phyloP scores from a whole-genome alignment of 1,140 invertebrate species.

The Hycleus phaleratus region DNA sequence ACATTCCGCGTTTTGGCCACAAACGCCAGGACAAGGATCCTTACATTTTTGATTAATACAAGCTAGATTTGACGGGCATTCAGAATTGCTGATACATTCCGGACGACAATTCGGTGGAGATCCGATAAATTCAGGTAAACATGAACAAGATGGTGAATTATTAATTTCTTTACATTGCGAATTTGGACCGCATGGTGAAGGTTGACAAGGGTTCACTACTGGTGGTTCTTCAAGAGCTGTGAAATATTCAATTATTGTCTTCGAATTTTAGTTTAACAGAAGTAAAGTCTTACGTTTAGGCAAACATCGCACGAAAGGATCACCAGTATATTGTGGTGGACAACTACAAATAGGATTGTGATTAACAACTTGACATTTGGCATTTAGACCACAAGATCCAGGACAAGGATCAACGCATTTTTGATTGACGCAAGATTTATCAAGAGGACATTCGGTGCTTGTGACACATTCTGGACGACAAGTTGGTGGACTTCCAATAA shows the following conservation, averaged over 20 bases:
- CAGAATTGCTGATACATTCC: conserved; percentile 68
- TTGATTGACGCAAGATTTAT: conserved; percentile 57
- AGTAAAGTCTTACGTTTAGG: conserved; percentile 36
- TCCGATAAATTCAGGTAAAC: conserved; percentile 62
- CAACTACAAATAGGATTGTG: conserved; percentile 66
- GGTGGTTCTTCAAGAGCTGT: conserved; percentile 41
- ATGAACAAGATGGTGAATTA: conserved; percentile 55
- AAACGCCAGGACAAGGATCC: conserved; percentile 61
- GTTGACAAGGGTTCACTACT: conserved; percentile 53
- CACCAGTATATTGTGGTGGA: conserved; percentile 72
- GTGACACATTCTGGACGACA: conserved; percentile 59
- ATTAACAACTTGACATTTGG: conserved; percentile 61
- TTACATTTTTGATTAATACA: conserved; percentile 73
- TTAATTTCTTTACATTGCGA: conserved; percentile 59
- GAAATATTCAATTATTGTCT: conserved; percentile 1
- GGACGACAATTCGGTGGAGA: conserved; percentile 70
- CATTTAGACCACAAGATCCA: conserved; percentile 72
- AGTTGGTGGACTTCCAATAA: conserved; percentile 53
- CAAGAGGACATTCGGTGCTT: conserved; percentile 53
- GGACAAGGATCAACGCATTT: conserved; percentile 68
- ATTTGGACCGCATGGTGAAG: conserved; percentile 64
- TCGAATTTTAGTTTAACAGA: neutral
- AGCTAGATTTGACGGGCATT: conserved; percentile 63
- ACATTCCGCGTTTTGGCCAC: conserved; percentile 57
- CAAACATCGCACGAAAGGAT: conserved; percentile 63